A percentile compares a stretch with the other conserved stretches of the same genome.
Evolutionary conservation across 1,140 invertebrate species (phyloP).

Genomic region (Teleopsis dalmanni): DNA sequence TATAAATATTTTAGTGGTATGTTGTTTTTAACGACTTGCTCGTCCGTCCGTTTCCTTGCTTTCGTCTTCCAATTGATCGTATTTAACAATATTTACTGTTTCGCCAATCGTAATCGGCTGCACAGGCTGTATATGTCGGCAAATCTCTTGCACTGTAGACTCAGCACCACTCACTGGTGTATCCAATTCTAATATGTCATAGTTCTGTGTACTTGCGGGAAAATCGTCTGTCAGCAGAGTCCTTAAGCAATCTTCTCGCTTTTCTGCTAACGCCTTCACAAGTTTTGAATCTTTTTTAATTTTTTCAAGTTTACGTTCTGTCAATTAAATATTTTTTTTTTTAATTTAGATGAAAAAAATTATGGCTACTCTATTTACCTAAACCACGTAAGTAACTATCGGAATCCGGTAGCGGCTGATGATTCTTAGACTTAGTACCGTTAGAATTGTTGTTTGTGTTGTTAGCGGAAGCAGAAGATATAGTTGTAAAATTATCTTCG

Average conservation of each 20-base stretch:
- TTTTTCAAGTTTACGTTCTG: conserved; percentile 47
- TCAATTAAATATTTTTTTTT: neutral
- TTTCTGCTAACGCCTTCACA: conserved; percentile 45
- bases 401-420: conserved; percentile 40
- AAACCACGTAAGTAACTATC: conserved; percentile 30
- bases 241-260: conserved; percentile 46
- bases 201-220: conserved; percentile 6
- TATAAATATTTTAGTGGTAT: conserved; percentile 5
- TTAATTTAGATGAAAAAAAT: neutral
- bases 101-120: conserved; percentile 47
- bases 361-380: conserved; percentile 14
- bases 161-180: conserved; percentile 32
- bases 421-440: neutral
- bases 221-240: conserved; percentile 35
- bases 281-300: conserved; percentile 45
- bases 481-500: conserved; percentile 47
- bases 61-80: conserved; percentile 43
- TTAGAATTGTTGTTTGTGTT: conserved; percentile 1
- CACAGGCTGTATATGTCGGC: conserved; percentile 44
- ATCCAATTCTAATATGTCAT: conserved; percentile 31
- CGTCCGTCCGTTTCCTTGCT: conserved; percentile 6
- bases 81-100: conserved; percentile 45
- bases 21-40: neutral
- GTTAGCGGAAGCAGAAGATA: conserved; percentile 2
- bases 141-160: conserved; percentile 27